Evolutionary conservation across 2,888 invertebrate species (phyloP).

Genomic region (Ophion ellenae): DNA sequence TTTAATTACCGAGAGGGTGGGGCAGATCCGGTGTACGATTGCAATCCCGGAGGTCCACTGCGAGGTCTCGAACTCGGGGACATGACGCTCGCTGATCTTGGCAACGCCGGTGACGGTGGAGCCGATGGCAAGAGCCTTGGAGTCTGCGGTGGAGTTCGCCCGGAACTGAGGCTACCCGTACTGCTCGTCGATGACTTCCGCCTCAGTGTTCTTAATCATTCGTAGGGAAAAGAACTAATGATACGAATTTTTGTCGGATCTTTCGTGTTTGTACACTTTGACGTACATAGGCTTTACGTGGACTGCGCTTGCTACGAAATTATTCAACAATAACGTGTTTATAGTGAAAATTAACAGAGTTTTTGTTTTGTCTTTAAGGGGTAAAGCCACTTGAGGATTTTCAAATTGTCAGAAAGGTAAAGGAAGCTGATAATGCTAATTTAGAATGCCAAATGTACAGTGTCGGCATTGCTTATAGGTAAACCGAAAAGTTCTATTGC

Average conservation of each 20-base stretch:
- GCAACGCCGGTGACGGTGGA: constrained; percentile 82
- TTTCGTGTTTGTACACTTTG: constrained; percentile 25
- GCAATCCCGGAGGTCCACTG: constrained; percentile 92
- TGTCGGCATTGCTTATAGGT: no score
- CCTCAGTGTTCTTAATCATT: constrained; percentile 76
- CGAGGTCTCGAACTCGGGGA: constrained; percentile 86
- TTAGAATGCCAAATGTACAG: no score
- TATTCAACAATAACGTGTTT: not conserved
- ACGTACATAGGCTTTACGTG: not conserved
- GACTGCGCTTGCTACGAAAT: not conserved
- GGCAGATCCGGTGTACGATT: constrained; percentile 90
- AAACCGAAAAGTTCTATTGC: no score
- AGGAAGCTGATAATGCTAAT: no score
- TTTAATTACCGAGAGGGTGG: constrained; percentile 87
- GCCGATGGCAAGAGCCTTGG: constrained; percentile 82
- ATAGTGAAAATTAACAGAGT: no score
- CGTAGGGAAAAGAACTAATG: constrained; percentile 61
- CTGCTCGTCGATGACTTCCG: constrained; percentile 82
- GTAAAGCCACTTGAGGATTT: no score
- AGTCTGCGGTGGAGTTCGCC: constrained; percentile 83
- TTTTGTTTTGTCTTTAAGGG: no score
- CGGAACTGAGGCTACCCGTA: constrained; percentile 82
- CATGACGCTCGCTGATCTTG: constrained; percentile 83
- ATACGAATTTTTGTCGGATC: constrained; percentile 58
- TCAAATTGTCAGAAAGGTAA: no score